Conservation (phyloP, 2,797 vertebrate genomes). For the Presbytis comata region DNA sequence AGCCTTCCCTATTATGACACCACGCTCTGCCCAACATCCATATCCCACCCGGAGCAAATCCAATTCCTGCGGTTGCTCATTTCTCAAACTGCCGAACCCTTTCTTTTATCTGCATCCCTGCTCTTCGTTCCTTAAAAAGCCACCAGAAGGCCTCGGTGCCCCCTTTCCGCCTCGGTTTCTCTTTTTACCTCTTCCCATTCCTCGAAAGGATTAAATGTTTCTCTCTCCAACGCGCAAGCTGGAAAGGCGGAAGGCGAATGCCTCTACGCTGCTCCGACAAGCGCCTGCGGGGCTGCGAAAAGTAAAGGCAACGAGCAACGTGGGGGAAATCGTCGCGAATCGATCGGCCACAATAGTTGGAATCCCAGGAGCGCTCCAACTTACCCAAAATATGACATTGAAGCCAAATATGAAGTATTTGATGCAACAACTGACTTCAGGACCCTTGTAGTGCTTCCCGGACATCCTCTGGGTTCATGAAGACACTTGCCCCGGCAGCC, state of each 20-base stretch:
- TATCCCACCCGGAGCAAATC: constrained; percentile 44
- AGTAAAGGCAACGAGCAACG: constrained; percentile 53
- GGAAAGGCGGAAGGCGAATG: constrained; percentile 27
- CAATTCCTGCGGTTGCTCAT: constrained; percentile 31
- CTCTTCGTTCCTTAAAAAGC: neutral
- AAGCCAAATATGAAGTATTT: constrained; percentile 99
- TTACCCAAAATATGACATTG: constrained; percentile 99
- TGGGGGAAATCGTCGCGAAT: neutral
- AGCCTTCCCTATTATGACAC: constrained; percentile 62
- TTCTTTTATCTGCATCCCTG: constrained; percentile 17
- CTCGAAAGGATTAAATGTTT: constrained; percentile 50
- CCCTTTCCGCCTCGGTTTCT: neutral
- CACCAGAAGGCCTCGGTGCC: constrained; percentile 57
- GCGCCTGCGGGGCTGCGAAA: constrained; percentile 50
- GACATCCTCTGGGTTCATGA: constrained; percentile 93
- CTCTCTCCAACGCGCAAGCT: neutral
- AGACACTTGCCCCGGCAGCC: constrained; percentile 80
- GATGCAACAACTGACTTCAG: constrained; percentile 99
- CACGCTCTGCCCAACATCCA: constrained; percentile 57
- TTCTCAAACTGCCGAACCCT: constrained; percentile 54
- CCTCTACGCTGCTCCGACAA: neutral
- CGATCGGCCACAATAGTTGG: neutral
- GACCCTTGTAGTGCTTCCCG: constrained; percentile 96
- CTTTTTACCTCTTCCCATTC: constrained; percentile 19
- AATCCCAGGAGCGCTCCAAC: constrained; percentile 67